phyloP scores from a whole-genome alignment of 2,113 vertebrate genomes.

The Zapus hudsonius region DNA sequence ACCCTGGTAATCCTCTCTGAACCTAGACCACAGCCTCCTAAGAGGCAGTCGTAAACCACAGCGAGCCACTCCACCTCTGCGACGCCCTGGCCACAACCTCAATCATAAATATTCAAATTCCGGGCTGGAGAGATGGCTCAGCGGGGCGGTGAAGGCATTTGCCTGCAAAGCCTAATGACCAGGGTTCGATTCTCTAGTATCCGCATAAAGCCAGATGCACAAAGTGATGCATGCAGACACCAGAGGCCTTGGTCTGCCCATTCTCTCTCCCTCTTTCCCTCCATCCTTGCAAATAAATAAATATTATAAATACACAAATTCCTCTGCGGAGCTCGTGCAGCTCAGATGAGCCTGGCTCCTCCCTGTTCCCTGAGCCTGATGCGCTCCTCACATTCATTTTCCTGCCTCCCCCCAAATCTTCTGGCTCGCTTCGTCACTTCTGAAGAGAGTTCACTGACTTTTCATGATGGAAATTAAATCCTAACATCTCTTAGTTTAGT shows the following conservation, averaged over 20 bases:
- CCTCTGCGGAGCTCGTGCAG: neutral
- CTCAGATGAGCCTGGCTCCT: neutral
- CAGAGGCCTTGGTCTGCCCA: too few relatives aligned
- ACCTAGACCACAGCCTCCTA: neutral
- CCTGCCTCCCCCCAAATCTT: neutral
- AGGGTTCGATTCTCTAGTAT: too few relatives aligned
- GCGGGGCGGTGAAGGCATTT: too few relatives aligned
- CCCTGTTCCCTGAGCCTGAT: neutral
- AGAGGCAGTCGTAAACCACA: neutral
- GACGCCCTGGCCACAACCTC: neutral
- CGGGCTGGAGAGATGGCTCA: too few relatives aligned
- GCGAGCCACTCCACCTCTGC: neutral
- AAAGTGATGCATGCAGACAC: too few relatives aligned
- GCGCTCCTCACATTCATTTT: neutral
- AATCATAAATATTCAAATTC: neutral
- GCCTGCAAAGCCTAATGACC: too few relatives aligned
- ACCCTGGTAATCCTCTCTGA: neutral
- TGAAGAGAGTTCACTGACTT: neutral
- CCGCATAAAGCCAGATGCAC: too few relatives aligned
- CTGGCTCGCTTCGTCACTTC: too few relatives aligned
- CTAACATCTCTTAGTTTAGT: neutral
- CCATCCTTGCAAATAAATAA: too few relatives aligned
- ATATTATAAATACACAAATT: too few relatives aligned
- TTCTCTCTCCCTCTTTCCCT: too few relatives aligned
- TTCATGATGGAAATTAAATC: neutral